Evolutionary conservation across 2,797 vertebrate species (phyloP).

Genomic region (Cetoscarus ocellatus): DNA sequence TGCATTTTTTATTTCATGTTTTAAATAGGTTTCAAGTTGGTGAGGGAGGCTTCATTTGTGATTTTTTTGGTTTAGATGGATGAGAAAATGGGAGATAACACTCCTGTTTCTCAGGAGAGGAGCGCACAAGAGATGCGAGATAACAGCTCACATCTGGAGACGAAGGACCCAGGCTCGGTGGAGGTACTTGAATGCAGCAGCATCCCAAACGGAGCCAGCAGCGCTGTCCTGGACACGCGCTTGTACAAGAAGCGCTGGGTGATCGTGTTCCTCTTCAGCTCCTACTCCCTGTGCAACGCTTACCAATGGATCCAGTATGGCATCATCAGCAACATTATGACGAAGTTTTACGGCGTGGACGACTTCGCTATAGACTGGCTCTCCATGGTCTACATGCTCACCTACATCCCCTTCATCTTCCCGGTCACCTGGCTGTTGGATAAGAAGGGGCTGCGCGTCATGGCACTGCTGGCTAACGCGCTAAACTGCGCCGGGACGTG

Average conservation of each 20-base stretch:
- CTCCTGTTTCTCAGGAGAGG: background rate
- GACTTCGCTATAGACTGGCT: slow-evolving; percentile 90
- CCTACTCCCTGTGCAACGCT: slow-evolving; percentile 93
- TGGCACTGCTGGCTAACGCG: slow-evolving; percentile 88
- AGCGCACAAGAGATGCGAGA: background rate
- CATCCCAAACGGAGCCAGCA: slow-evolving; percentile 38
- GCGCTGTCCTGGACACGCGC: slow-evolving; percentile 42
- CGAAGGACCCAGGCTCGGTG: slow-evolving; percentile 3
- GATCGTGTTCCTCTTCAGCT: slow-evolving; percentile 90
- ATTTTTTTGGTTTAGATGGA: slow-evolving; percentile 1
- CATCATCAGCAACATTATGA: slow-evolving; percentile 92
- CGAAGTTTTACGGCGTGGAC: slow-evolving; percentile 89
- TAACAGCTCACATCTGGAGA: background rate
- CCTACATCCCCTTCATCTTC: slow-evolving; percentile 94
- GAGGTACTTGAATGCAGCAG: slow-evolving; percentile 26
- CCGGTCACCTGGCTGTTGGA: slow-evolving; percentile 95
- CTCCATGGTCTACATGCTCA: slow-evolving; percentile 95
- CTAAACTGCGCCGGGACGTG: slow-evolving; percentile 93
- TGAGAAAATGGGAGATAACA: slow-evolving; percentile 41
- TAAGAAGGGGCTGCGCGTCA: slow-evolving; percentile 88
- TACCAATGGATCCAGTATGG: slow-evolving; percentile 98
- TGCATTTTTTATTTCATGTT: background rate
- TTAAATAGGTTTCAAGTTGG: background rate
- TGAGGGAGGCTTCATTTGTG: background rate
- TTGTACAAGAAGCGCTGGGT: slow-evolving; percentile 87